Base-by-base conservation (phyloP, 2,113 vertebrate species). In the Bos indicus region DNA sequence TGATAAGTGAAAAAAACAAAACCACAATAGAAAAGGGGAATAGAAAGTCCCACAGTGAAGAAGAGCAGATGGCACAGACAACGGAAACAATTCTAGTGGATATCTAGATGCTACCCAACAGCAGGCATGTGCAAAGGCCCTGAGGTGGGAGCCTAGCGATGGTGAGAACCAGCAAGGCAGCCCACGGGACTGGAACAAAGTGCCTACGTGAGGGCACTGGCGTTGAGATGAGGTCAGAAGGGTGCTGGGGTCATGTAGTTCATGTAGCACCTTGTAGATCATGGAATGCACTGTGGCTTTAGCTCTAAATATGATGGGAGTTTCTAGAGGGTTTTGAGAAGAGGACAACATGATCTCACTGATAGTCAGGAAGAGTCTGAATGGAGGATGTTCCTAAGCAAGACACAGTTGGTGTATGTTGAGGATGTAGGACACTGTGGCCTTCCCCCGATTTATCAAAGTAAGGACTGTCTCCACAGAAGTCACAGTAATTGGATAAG, bases 191-290 rank as follows among this genome's bases (percentile, higher is more conserved):
- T 6, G 40, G 15, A 74, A 36, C n/a, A 43, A 43, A n/a, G 15
- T 33, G 43, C 6, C n/a, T 0, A 5, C 12, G 13, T 16, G 26
- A 51, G 26, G 48, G 46, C 1, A 5, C 0, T 9, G 87, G 57
- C 7, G 30, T 43, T 11, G 17, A 33, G 7, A 33, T 19, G 43
- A 87, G 17, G 25, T 82, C 46, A 74, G 52, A 88, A 33, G n/a
- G 23, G 10, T 23, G 40, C 12, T 10, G 19, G 36, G 30, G 43
- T 13, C 25, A 43, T 14, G 71, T 3, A 30, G 67, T 33, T 28
- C 16, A 67, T 0, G 2, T 0, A 23, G 64, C 0, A 0, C 21
- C 30, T 81, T 51, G 3, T 2, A 40, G 51, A 25, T 13, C 83
- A 64, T 0, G 4, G 48, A 7, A 36, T 2, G 10, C 19, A n/a